Evolutionary conservation across 1,140 invertebrate species (phyloP), one percentile per base, ranked within the genome.

Genomic region (Gonatopus flavifemur): DNA sequence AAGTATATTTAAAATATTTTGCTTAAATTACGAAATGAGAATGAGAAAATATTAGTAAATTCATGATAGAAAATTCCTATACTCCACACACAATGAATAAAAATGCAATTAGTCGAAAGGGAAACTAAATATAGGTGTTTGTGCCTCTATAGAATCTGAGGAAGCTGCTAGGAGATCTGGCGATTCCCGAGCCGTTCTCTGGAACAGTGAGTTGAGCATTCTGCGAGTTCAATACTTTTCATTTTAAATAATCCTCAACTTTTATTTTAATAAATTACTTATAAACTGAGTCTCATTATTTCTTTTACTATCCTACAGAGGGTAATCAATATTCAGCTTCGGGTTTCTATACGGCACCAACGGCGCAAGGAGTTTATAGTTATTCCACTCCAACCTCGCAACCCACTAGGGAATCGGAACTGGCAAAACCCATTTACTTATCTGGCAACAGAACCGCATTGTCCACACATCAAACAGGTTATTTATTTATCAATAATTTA

Each of bases 181-280:
- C 67, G 86, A 88, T 81, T 81, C 85, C 59, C 81, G 87, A 69
- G 85, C 86, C 56, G 87, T 90, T 62, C 82, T 89, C 59, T 90
- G 88, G 88, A 89, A 89, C 78, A 89, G 88, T 90, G 79, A 88
- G 88, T 64, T 46, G 46, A 55, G 45, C 9, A 28, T 58, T 50
- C 24, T 44, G 41, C 32, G 45, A 31, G 33, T 8, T 50, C 21
- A 15, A 39, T 50, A 15, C 19, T 36, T 50, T 38, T 41, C 25
- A 10, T 37, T 55, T 50, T 12, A 8, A 37, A 35, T 31, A 39
- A 9, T 2, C 22, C 32, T 45, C 18, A 33, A n/a, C 2, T 2
- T 40, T 32, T 22, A 18, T 8, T 13, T 49, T 21, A 35, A 30
- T n/a, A 31, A 45, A 30, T n/a, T n/a, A n/a, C n/a, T n/a, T 46